These are phyloP conservation scores for Xestia xanthographa DNA, from an alignment of 2,888 invertebrate species.

Conservation along the genomic window DNA sequence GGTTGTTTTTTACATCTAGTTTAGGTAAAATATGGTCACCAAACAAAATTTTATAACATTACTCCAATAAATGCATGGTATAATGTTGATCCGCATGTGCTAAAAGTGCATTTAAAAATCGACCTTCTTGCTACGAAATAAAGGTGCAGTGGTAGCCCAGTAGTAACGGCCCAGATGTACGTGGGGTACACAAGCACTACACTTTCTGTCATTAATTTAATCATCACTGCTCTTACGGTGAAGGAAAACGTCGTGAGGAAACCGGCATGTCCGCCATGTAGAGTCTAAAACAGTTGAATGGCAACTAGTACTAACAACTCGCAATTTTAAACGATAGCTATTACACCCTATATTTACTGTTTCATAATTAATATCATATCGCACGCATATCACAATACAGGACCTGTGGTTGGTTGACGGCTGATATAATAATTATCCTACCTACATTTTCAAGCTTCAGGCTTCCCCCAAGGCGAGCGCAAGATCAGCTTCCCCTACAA, in stretches of 20 bases:
- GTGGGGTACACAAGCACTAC: not conserved
- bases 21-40: not conserved
- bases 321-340: not conserved
- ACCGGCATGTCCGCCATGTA: not conserved
- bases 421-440: no score
- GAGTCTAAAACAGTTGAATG: not conserved
- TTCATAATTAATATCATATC: not conserved
- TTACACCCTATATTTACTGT: not conserved
- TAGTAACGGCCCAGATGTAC: not conserved
- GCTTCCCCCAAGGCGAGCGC: slow-evolving; percentile 93
- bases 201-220: not conserved
- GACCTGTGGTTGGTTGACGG: no score
- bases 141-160: not conserved
- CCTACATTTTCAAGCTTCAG: slow-evolving; percentile 90
- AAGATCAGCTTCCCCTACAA: slow-evolving; percentile 98
- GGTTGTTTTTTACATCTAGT: not conserved
- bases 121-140: not conserved
- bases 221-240: not conserved
- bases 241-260: not conserved
- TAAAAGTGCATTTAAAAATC: not conserved
- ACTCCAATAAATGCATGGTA: not conserved
- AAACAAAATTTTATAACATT: not conserved
- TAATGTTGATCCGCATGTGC: not conserved
- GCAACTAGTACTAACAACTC: not conserved
- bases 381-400: no score